phyloP scores from a whole-genome alignment of 2,797 vertebrate genomes.

The Threskiornis aethiopicus region DNA sequence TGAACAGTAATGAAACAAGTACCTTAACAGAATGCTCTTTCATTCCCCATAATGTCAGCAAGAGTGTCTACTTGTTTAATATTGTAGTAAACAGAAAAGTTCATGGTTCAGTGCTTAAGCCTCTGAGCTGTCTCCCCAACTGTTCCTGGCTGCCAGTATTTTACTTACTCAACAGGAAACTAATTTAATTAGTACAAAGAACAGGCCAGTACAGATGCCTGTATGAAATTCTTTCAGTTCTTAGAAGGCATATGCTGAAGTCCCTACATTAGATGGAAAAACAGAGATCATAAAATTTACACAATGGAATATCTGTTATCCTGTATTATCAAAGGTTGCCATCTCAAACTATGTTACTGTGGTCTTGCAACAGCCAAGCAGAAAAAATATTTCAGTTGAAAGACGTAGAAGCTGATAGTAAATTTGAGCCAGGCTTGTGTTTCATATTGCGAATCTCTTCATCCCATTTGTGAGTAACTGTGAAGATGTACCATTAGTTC shows the following conservation, averaged over 20 bases:
- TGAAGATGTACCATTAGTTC: background rate
- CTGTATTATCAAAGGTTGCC: constrained; percentile 2
- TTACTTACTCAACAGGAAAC: constrained; percentile 62
- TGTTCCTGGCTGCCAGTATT: constrained; percentile 48
- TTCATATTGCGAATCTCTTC: background rate
- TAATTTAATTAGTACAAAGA: constrained; percentile 64
- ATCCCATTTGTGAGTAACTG: background rate
- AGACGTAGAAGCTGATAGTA: background rate
- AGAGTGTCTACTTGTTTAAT: constrained; percentile 57
- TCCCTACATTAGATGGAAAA: background rate
- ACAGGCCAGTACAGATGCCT: constrained; percentile 25
- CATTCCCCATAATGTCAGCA: constrained; percentile 49
- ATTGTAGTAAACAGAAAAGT: constrained; percentile 55
- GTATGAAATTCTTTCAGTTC: constrained; percentile 31
- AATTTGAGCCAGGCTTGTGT: background rate
- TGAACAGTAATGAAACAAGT: background rate
- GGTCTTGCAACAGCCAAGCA: background rate
- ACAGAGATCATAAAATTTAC: background rate
- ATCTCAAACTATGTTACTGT: background rate
- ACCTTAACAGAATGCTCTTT: constrained; percentile 45
- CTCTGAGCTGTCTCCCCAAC: constrained; percentile 48
- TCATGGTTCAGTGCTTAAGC: constrained; percentile 57
- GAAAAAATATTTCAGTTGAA: constrained; percentile 20
- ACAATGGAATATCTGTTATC: constrained; percentile 22
- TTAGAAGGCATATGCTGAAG: constrained; percentile 1